Base-by-base conservation (phyloP, 1,140 invertebrate genomes). In the Uloborus diversus region DNA sequence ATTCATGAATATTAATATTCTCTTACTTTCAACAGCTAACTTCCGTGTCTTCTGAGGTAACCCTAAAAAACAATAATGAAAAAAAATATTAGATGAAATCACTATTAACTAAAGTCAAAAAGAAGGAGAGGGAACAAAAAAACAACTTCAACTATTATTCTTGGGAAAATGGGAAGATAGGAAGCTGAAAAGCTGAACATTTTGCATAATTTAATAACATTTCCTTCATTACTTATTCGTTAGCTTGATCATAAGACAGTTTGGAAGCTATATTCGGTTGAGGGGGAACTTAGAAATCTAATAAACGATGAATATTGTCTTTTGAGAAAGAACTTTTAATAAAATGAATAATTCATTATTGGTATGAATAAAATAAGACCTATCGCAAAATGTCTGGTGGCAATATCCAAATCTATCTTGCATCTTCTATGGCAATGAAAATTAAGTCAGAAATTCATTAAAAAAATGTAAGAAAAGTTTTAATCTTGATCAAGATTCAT, bases 121-220 rank as follows among this genome's bases (percentile, higher is more conserved):
- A 51, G 37, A 61, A 73, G 28, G 35, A 73, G 4, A 17, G 51
- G 25, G 30, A 30, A 68, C 9, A 68, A 53, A 64, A 51, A 75
- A 75, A 62, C 51, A 51, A 23, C 27, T 14, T 30, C 13, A 33
- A 42, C 35, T 75, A 53, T 64, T 75, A 75, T 75, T 75, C 28
- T 37, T 62, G n/a, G 25, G 56, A 73, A 61, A 61, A 23, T 30
- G 69, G 61, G 69, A 33, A 61, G n/a, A n/a, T n/a, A n/a, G 37
- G 37, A 59, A 27, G 51, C 9, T 23, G n/a, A 71, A 32, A 59
- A 42, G 42, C 32, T 35, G 59, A 64, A 75, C 33, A 64, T 62
- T 75, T 75, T 75, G 71, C 71, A 75, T 75, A 75, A 75, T 75
- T 75, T 75, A 75, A 75, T 75, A 75, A 75, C 71, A 25, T 33